phyloP scores from a whole-genome alignment of 2,797 vertebrate genomes.

The Molothrus ater region DNA sequence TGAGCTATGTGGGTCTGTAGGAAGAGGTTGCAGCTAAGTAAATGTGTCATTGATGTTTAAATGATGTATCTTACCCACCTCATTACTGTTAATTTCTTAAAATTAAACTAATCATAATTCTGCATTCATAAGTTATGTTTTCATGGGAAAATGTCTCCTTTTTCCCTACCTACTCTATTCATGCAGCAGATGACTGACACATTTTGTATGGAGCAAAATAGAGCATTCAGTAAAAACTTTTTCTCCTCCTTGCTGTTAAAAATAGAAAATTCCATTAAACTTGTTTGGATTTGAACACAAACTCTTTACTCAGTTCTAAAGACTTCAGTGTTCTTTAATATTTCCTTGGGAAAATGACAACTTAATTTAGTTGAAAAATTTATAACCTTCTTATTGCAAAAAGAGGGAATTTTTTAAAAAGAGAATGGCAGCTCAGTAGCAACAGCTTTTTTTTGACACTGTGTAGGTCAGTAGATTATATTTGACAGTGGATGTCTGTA shows the following conservation, averaged over 20 bases:
- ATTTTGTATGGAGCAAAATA: not conserved
- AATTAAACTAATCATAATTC: not conserved
- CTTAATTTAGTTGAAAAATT: not conserved
- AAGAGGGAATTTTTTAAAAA: not conserved
- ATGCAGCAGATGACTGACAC: not conserved
- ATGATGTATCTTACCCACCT: not conserved
- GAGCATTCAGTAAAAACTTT: not conserved
- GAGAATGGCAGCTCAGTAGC: not conserved
- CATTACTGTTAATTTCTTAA: not conserved
- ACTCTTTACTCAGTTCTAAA: not conserved
- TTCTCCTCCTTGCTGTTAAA: not conserved
- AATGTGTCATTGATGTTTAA: not conserved
- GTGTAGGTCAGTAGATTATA: conserved; percentile 5
- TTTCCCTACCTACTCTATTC: not conserved
- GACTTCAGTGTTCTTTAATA: not conserved
- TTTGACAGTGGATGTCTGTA: not conserved
- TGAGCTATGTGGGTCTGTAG: not conserved
- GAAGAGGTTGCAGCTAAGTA: not conserved
- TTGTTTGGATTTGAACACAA: not conserved
- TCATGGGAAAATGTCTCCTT: not conserved
- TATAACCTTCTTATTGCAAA: not conserved
- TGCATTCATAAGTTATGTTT: not conserved
- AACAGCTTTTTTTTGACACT: not conserved
- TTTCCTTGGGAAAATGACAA: not conserved
- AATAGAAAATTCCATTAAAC: not conserved